Base-by-base conservation (phyloP, 2,888 invertebrate genomes). In the Pocota personata region DNA sequence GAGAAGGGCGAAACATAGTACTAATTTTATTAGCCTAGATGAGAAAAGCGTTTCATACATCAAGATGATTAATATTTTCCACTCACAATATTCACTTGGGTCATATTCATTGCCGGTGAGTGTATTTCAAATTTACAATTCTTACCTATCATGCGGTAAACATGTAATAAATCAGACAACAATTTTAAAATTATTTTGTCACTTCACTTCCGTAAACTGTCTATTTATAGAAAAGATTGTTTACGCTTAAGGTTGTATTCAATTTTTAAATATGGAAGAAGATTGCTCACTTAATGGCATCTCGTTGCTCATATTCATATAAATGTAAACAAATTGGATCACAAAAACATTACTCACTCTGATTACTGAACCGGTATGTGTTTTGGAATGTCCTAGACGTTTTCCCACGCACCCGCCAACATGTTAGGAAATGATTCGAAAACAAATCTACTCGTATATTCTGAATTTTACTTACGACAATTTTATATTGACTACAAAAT, bases 311-410 rank as follows among this genome's bases (percentile, higher is more conserved):
- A 43, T 43, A 43, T 37, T 62, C 27, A 30, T 12, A n/a, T n/a
- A 27, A 32, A 71, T 32, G 21, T 57, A 46, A 35, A 71, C 57
- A 71, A 57, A 43, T 46, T 32, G 6, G 16, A 35, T 37, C 14
- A 27, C 3, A 35, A 5, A 55, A 35, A 40, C 10, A 71, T 58
- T 58, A 32, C 46, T 58, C 30, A 58, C 21, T n/a, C 24, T 5
- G 24, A 69, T 27, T 14, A 40, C 19, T 30, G 2, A n/a, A 21
- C n/a, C 14, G 4, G 19, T 5, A 7, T 35, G 14, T 46, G 37
- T 32, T 48, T 62, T 69, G 55, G 69, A 69, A 69, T 55, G 40
- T 69, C 69, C 52, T 30, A 69, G 52, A 55, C 69, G 55, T 40
- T 69, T 43, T 55, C 27, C 40, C 55, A 37, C 69, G 30, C 19